Conservation (phyloP, 2,888 invertebrate genomes). For the Tromatobia lineatoria region DNA sequence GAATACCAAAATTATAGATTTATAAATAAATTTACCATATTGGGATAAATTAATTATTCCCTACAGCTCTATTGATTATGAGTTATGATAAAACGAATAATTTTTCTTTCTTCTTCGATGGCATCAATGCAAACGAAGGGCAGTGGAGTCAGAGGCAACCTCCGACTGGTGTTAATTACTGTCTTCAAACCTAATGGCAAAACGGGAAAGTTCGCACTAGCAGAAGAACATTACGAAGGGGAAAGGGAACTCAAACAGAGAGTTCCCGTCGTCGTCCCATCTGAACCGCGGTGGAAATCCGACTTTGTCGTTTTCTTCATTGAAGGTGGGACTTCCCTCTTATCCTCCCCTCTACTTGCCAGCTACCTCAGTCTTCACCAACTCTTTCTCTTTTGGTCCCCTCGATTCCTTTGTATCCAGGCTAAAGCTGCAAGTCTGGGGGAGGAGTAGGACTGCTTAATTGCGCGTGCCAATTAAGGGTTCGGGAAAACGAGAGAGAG, state of each 20-base stretch:
- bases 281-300: slow-evolving; percentile 27
- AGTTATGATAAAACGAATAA: slow-evolving; percentile 1
- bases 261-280: slow-evolving; percentile 35
- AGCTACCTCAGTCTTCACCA: slow-evolving; percentile 29
- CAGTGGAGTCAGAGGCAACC: slow-evolving; percentile 5
- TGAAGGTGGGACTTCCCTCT: slow-evolving; percentile 47
- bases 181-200: slow-evolving; percentile 58
- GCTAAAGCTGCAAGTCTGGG: slow-evolving; percentile 44
- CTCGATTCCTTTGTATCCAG: slow-evolving; percentile 59
- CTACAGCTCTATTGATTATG: neutral
- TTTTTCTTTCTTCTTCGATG: neutral
- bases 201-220: slow-evolving; percentile 60
- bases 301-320: slow-evolving; percentile 63
- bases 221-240: slow-evolving; percentile 28
- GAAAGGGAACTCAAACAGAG: slow-evolving; percentile 48
- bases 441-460: slow-evolving; percentile 73
- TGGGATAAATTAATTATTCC: neutral
- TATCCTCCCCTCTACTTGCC: slow-evolving; percentile 3
- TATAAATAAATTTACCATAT: neutral
- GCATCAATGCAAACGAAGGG: slow-evolving; percentile 3
- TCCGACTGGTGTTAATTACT: slow-evolving; percentile 57
- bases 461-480: slow-evolving; percentile 76
- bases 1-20: neutral
- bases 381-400: slow-evolving; percentile 58
- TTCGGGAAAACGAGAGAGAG: slow-evolving; percentile 60